Base-by-base conservation (phyloP, 2,888 invertebrate species). In the Rambutsinella grinnellia region DNA sequence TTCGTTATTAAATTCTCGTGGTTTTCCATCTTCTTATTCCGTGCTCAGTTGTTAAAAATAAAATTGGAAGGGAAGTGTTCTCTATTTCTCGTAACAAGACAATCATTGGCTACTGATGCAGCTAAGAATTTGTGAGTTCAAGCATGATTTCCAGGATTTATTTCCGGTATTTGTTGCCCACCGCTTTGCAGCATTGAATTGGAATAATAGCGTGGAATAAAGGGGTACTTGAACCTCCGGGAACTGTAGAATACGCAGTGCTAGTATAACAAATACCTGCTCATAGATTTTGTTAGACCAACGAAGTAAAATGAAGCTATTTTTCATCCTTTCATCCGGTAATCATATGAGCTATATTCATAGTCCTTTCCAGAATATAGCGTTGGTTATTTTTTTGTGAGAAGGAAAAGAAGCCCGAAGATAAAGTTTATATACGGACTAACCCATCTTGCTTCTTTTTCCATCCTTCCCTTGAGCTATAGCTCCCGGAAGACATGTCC, bases 401-500 rank as follows among this genome's bases (percentile, higher is more conserved):
- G 19, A 49, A 49, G n/a, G 5, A 49, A 5, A 17, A 49, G n/a
- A 49, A 53, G 23, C 23, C 53, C 21, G 53, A 21, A 53, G 23
- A n/a, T n/a, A n/a, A n/a, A 49, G 49, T 5, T 8, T 10, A 44
- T n/a, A n/a, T 13, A 49, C 53, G 36, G 36, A 5, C 19, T 19
- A 53, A 21, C 23, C 6, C 62, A 24, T 28, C 10, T 21, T 44
- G 21, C 24, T 23, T 56, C 47, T 47, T 28, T 68, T 58, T 36
- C 27, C n/a, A 49, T 24, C 17, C 28, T 57, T 46, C 51, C 68
- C 68, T 49, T 28, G 65, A 70, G 70, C 70, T 49, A 62, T 62
- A 56, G 70, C 44, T 70, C 70, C 70, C 70, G 27, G 27, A 54
- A 70, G 70, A 70, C 62, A 26, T 62, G 62, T 21, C 70, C 70